These are phyloP conservation scores for Neotoxoptera formosana DNA, from an alignment of 1,140 invertebrate genomes.

Conservation along the genomic window DNA sequence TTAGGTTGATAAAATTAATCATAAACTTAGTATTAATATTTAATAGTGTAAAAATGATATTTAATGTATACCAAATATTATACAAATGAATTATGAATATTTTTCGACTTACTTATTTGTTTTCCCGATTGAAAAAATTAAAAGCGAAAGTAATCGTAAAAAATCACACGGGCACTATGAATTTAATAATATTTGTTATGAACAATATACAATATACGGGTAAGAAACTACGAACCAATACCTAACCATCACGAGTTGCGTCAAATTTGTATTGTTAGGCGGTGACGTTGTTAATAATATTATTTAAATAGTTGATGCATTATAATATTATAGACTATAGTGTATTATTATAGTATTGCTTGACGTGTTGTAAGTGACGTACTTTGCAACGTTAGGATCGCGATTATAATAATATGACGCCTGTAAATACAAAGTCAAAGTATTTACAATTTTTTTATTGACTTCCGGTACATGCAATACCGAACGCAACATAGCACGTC, in stretches of 20 bases:
- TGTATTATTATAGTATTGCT: not conserved
- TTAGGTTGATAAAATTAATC: not conserved
- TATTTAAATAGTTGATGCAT: not conserved
- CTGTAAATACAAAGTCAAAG: not conserved
- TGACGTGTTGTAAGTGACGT: not conserved
- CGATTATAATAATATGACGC: not conserved
- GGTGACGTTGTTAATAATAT: not conserved
- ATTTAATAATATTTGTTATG: not conserved
- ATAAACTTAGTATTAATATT: no score
- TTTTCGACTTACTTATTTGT: not conserved
- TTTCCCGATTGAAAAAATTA: not conserved
- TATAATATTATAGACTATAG: no score
- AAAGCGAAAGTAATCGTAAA: not conserved
- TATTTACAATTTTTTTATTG: not conserved
- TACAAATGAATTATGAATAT: not conserved
- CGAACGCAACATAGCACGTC: not conserved
- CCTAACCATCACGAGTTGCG: not conserved
- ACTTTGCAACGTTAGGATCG: not conserved
- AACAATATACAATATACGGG: not conserved
- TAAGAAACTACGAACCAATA: not conserved
- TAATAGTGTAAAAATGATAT: not conserved
- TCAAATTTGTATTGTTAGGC: conserved; percentile 9
- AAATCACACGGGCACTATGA: not conserved
- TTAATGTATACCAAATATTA: not conserved
- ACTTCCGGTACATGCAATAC: not conserved